Base-by-base conservation (phyloP, 2,113 vertebrate species). In the Mobula birostris region DNA sequence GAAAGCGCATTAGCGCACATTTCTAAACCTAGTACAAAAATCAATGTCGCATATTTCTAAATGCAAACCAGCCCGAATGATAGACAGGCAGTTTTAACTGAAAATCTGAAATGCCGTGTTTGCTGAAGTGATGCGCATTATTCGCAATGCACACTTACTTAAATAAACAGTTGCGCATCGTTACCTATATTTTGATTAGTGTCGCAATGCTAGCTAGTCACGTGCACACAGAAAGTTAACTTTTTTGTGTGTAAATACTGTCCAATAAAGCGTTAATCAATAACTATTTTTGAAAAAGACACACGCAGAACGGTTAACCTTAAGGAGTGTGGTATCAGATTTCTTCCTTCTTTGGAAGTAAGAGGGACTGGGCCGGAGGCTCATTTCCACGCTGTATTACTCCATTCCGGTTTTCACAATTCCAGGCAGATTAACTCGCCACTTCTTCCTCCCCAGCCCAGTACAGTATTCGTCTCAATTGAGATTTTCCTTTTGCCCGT, bases 1-100 rank as follows among this genome's bases (percentile, higher is more conserved):
- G 91, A 56, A 76, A 76, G 48, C 66, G 66, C 90, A 92, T 92
- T 92, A 72, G 90, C 91, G 36, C 70, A 29, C 70, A 74, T 48
- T 93, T 93, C 70, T 93, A 74, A 93, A 74, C 91, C 91, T 6
- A 93, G 91, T 74, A 76, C 91, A 56, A 76, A 93, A 93, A 93
- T 93, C 91, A 93, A 93, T 93, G 91, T 7, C 91, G 56, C 21
- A 72, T 12, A 74, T 72, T 93, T 48, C 68, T 93, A 48, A 93
- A 93, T 27, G 21, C 91, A 74, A 93, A 40, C 90, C 40, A 48
- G 19, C 21, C 36, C 21, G 40, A 74, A 74, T 93, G 21, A 74
- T 12, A 74, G 91, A 56, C 68, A 74, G 17, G 72, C 68, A 17
- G 17, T 70, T 24, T 74, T 74, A 15, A 74, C 72, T 24, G 72